A percentile compares a stretch with the other conserved stretches of the same genome.
These are phyloP conservation scores for Silurus lanzhouensis DNA, from an alignment of 2,797 vertebrate genomes.

Conservation along the genomic window DNA sequence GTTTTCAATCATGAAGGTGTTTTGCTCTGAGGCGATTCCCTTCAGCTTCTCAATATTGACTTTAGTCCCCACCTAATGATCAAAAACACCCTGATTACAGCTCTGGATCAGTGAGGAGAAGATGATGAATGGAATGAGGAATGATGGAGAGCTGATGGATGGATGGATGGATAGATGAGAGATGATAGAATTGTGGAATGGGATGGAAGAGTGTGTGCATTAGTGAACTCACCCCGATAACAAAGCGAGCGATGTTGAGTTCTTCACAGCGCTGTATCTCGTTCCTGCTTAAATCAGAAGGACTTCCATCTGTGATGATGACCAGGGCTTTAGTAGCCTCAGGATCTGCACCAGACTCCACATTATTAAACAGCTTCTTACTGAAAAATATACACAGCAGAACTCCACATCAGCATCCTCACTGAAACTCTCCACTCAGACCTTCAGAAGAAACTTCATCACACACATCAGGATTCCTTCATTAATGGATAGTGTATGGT, in stretches of 20 bases:
- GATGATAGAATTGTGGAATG: too few species aligned
- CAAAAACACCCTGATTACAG: conserved; percentile 26
- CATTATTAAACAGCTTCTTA: conserved; percentile 58
- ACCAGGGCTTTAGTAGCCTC: conserved; percentile 78
- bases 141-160: not conserved
- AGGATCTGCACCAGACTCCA: conserved; percentile 63
- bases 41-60: conserved; percentile 34
- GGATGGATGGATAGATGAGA: not conserved
- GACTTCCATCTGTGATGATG: conserved; percentile 82
- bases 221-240: conserved; percentile 77
- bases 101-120: not conserved
- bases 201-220: not conserved
- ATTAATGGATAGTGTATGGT: not conserved
- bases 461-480: not conserved
- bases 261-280: conserved; percentile 36
- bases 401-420: not conserved
- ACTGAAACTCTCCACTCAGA: not conserved
- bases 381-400: conserved; percentile 63
- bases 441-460: not conserved
- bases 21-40: conserved; percentile 72
- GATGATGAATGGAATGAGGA: not conserved
- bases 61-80: conserved; percentile 66
- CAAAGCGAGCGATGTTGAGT: conserved; percentile 71
- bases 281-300: conserved; percentile 45
- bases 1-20: conserved; percentile 72